phyloP scores from a whole-genome alignment of 2,888 invertebrate species.

The Dolomedes plantarius region DNA sequence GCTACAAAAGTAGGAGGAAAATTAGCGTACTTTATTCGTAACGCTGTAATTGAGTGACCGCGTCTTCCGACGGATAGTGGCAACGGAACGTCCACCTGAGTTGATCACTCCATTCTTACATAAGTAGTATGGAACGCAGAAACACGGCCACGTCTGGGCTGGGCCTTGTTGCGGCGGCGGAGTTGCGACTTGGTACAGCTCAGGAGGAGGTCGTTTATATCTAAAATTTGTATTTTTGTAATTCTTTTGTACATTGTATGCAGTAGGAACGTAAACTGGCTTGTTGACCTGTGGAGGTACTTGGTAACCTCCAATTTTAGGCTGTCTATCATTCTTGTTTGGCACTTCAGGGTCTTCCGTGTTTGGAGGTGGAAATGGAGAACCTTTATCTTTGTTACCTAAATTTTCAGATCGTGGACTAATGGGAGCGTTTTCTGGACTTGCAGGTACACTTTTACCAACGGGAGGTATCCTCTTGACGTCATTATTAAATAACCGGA shows the following conservation, averaged over 20 bases:
- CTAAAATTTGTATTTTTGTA: neutral
- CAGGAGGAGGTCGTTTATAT: slow-evolving; percentile 27
- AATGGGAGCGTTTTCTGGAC: too few species aligned
- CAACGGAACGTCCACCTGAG: slow-evolving; percentile 42
- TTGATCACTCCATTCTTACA: slow-evolving; percentile 72
- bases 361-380: neutral
- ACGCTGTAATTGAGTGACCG: slow-evolving; percentile 11
- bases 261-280: too few species aligned
- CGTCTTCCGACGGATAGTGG: neutral
- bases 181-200: slow-evolving; percentile 12
- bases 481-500: slow-evolving; percentile 11
- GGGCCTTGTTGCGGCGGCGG: neutral
- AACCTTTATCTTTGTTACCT: neutral
- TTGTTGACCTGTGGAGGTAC: neutral
- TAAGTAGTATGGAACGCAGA: slow-evolving; percentile 73
- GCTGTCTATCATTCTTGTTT: neutral
- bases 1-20: too few species aligned
- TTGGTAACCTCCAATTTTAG: neutral
- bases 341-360: neutral
- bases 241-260: neutral
- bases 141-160: slow-evolving; percentile 40
- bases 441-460: neutral
- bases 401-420: neutral
- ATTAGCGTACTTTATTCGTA: slow-evolving; percentile 38
- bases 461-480: too few species aligned